These are phyloP conservation scores for Flexamia atlantica DNA, from an alignment of 2,888 invertebrate species.

Conservation along the genomic window DNA sequence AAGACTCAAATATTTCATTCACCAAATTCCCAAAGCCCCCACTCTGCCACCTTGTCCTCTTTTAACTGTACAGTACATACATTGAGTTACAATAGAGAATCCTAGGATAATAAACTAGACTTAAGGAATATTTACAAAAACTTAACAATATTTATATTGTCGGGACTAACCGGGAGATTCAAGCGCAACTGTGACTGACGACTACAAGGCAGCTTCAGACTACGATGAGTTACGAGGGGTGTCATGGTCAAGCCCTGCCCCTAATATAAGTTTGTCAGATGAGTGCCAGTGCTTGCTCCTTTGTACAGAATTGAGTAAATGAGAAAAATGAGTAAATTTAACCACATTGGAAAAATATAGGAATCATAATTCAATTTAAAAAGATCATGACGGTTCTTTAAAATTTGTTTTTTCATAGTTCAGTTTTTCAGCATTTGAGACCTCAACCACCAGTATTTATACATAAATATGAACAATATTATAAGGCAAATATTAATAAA, in stretches of 20 bases:
- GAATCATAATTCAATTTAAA: too few species aligned
- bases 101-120: conserved; percentile 49
- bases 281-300: background rate
- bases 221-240: conserved; percentile 31
- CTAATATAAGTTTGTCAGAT: background rate
- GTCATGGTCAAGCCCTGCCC: conserved; percentile 2
- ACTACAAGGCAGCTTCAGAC: conserved; percentile 27
- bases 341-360: too few species aligned
- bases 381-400: too few species aligned
- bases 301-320: too few species aligned
- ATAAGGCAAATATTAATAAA: background rate
- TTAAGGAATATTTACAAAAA: conserved; percentile 57
- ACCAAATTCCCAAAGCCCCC: conserved; percentile 11
- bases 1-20: background rate
- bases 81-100: conserved; percentile 13
- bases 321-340: too few species aligned
- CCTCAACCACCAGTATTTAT: too few species aligned
- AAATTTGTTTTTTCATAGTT: too few species aligned
- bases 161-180: conserved; percentile 21
- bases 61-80: conserved; percentile 29
- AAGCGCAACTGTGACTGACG: conserved; percentile 4
- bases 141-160: conserved; percentile 58
- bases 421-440: too few species aligned
- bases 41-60: background rate
- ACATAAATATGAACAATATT: too few species aligned